Percentiles rank a stretch among this genome's conserved stretches.
These are phyloP conservation scores for Corticium candelabrum DNA, from an alignment of 37 sponge, comb jelly and placozoan genomes.

Conservation along the genomic window DNA sequence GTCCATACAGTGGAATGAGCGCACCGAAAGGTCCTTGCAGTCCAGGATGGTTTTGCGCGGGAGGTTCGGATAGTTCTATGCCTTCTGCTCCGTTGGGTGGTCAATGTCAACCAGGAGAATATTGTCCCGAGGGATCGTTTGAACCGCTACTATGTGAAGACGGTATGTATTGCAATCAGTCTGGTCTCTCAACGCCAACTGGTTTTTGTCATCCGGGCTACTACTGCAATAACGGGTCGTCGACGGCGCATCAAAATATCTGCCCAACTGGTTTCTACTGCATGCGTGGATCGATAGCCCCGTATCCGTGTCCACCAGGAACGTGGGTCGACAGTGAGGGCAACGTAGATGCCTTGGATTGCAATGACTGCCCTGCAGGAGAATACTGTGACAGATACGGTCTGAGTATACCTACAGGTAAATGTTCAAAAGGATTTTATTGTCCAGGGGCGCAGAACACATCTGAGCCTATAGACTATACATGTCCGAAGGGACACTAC, in stretches of 20 bases:
- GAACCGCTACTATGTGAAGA: conserved; percentile 6
- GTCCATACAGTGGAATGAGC: conserved; percentile 6
- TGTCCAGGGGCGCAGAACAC: not conserved
- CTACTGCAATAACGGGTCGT: conserved; percentile 18
- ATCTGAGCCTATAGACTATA: not conserved
- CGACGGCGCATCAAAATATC: not conserved
- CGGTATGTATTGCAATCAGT: conserved; percentile 26
- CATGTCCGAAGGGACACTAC: conserved; percentile 17
- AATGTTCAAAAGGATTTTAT: not conserved
- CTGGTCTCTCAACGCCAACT: conserved; percentile 16
- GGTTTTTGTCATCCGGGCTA: conserved; percentile 25
- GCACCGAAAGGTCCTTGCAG: conserved; percentile 11
- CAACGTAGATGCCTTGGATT: conserved; percentile 5
- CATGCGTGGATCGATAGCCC: not conserved
- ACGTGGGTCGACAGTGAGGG: not conserved
- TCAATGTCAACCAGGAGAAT: conserved; percentile 24
- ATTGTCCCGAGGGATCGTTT: conserved; percentile 21
- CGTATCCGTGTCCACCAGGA: conserved; percentile 23
- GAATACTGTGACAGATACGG: conserved; percentile 3
- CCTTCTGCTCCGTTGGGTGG: conserved; percentile 7
- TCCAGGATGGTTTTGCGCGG: conserved; percentile 23
- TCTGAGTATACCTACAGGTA: too few relatives aligned
- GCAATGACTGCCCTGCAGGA: conserved; percentile 25
- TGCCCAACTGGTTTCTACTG: conserved; percentile 20
- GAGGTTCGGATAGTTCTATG: conserved; percentile 6